These are phyloP conservation scores for Sialia sialis DNA, from an alignment of 2,113 vertebrate genomes.

Conservation along the genomic window DNA sequence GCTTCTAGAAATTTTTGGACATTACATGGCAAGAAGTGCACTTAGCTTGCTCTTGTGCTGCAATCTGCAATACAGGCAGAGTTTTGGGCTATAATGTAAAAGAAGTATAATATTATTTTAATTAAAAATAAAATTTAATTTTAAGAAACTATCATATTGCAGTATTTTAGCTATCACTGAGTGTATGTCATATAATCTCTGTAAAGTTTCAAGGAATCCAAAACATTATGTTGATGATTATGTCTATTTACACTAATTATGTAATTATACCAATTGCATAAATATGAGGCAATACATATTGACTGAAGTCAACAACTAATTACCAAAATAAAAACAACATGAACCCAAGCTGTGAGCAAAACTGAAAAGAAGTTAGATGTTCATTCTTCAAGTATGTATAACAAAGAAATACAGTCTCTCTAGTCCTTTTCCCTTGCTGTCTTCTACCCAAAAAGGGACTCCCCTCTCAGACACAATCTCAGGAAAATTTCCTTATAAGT, in stretches of 20 bases:
- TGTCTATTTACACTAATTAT: constrained; percentile 58
- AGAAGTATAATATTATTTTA: not conserved
- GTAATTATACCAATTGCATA: constrained; percentile 43
- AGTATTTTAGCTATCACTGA: not conserved
- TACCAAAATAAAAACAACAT: constrained; percentile 30
- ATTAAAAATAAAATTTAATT: not conserved
- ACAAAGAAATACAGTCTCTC: not conserved
- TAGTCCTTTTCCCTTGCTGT: not conserved
- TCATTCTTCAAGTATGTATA: not conserved
- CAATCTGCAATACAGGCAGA: not conserved
- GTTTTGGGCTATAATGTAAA: not conserved
- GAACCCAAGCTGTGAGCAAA: not conserved
- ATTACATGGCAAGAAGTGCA: not conserved
- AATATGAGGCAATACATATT: constrained; percentile 18
- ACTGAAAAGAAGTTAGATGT: not conserved
- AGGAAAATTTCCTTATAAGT: not conserved
- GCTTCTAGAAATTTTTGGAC: not conserved
- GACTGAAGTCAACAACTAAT: constrained; percentile 19
- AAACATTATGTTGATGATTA: constrained; percentile 30
- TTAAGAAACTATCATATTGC: not conserved
- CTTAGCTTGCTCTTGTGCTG: not conserved
- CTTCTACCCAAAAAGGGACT: not conserved
- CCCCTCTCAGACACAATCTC: not conserved
- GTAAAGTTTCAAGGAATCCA: constrained; percentile 29
- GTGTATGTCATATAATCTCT: not conserved